Percentiles rank a stretch among this genome's conserved stretches.
Conservation (phyloP, 2,797 vertebrate genomes). For the Hippopotamyrus pictus region DNA sequence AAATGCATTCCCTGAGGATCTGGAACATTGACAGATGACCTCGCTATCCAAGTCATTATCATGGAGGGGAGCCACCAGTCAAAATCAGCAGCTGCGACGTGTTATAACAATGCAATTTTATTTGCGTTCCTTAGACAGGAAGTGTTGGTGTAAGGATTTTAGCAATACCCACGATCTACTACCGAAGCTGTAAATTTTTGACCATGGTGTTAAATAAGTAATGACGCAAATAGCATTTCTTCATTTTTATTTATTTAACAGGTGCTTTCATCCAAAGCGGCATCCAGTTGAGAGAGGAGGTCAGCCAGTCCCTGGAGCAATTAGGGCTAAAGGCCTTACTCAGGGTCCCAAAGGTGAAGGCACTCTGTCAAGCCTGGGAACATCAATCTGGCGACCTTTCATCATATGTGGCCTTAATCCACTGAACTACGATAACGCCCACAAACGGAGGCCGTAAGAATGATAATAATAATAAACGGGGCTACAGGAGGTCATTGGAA, state of each 20-base stretch:
- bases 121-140: neutral
- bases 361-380: neutral
- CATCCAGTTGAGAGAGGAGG: neutral
- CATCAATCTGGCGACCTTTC: neutral
- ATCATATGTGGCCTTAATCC: neutral
- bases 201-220: neutral
- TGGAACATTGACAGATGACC: neutral
- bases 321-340: neutral
- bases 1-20: neutral
- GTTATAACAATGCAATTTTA: neutral
- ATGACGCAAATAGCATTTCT: neutral
- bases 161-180: neutral
- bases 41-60: neutral
- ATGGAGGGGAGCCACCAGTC: neutral
- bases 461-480: neutral
- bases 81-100: neutral
- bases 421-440: neutral
- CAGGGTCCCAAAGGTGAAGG: neutral
- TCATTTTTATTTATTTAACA: conserved; percentile 3
- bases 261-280: neutral
- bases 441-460: neutral
- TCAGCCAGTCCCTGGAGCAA: neutral
- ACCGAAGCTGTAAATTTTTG: neutral
- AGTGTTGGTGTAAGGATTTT: neutral
- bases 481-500: neutral